Percentiles rank a stretch among this genome's conserved stretches.
Conservation (phyloP, 2,113 vertebrate species). For the Mola mola region DNA sequence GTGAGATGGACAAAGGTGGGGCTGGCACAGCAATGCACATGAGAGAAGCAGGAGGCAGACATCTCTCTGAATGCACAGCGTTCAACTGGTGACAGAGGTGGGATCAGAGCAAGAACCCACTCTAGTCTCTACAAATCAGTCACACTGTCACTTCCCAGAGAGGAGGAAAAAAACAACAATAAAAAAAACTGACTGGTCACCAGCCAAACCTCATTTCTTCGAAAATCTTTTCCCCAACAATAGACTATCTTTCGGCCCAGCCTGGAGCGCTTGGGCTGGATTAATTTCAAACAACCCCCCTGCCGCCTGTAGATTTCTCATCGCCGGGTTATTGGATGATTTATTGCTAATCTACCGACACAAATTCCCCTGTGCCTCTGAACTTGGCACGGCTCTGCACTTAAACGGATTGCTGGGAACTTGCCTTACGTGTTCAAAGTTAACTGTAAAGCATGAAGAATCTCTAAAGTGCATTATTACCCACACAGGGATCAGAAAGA, state of each 20-base stretch:
- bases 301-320: conserved; percentile 65
- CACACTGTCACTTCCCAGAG: conserved; percentile 67
- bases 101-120: conserved; percentile 54
- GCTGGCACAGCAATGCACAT: conserved; percentile 68
- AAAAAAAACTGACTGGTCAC: conserved; percentile 68
- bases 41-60: conserved; percentile 74
- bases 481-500: conserved; percentile 24
- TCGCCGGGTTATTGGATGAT: conserved; percentile 75
- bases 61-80: conserved; percentile 59
- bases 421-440: conserved; percentile 52
- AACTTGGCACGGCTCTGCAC: conserved; percentile 68
- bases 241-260: conserved; percentile 61
- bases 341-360: conserved; percentile 80
- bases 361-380: conserved; percentile 73
- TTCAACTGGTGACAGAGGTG: conserved; percentile 62
- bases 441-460: conserved; percentile 50
- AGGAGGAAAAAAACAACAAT: conserved; percentile 8
- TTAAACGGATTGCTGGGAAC: conserved; percentile 72
- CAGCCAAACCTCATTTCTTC: conserved; percentile 71
- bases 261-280: conserved; percentile 63
- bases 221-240: conserved; percentile 67
- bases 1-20: conserved; percentile 66
- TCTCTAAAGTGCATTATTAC: conserved; percentile 38
- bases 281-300: conserved; percentile 68
- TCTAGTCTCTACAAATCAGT: conserved; percentile 68